Conservation (phyloP, 2,113 vertebrate genomes). For the Nerophis lumbriciformis region DNA sequence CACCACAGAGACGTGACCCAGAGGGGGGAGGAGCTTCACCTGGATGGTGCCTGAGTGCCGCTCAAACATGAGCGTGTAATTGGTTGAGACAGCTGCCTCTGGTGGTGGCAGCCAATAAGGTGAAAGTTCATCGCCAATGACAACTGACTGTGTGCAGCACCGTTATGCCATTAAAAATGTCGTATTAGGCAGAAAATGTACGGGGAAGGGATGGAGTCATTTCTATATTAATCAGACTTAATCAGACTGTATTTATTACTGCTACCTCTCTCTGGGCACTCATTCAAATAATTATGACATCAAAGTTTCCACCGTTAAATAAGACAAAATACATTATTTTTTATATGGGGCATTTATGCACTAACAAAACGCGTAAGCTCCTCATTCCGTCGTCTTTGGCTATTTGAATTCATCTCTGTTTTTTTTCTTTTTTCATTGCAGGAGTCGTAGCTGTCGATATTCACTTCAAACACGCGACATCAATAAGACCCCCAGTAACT, state of each 20-base stretch:
- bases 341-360: no score
- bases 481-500: slow-evolving; percentile 74
- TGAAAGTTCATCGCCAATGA: slow-evolving; percentile 68
- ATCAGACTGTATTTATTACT: slow-evolving; percentile 9
- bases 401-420: slow-evolving; percentile 33
- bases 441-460: slow-evolving; percentile 71
- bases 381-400: slow-evolving; percentile 21
- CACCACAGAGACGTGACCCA: slow-evolving; percentile 30
- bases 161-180: slow-evolving; percentile 57
- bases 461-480: slow-evolving; percentile 74
- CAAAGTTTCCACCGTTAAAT: background rate
- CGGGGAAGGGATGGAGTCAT: slow-evolving; percentile 28
- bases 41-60: slow-evolving; percentile 62
- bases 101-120: slow-evolving; percentile 63
- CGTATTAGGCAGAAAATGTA: slow-evolving; percentile 41
- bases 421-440: slow-evolving; percentile 16
- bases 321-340: no score
- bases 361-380: background rate
- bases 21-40: slow-evolving; percentile 61
- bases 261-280: background rate
- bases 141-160: slow-evolving; percentile 56
- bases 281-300: background rate
- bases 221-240: slow-evolving; percentile 47
- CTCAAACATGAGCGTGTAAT: slow-evolving; percentile 72
- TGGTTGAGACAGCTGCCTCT: slow-evolving; percentile 70